phyloP scores from a whole-genome alignment of 2,888 invertebrate genomes.

The Cactoblastis cactorum region DNA sequence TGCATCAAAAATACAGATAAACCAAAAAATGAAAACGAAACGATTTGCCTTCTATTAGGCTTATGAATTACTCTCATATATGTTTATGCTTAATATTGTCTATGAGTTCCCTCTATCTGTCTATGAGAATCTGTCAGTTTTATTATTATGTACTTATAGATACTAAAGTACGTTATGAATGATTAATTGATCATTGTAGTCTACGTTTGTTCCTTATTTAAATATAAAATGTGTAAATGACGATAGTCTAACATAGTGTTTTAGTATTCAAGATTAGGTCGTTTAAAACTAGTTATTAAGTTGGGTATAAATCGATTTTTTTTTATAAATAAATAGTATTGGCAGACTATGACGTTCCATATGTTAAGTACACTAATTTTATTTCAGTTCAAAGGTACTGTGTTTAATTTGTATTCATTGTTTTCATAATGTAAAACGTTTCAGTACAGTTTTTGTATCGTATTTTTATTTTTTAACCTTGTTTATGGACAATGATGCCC shows the following conservation, averaged over 20 bases:
- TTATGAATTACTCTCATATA: no score
- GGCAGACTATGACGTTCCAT: constrained; percentile 38
- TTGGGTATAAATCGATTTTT: constrained; percentile 34
- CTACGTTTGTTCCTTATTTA: constrained; percentile 5
- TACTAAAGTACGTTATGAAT: neutral
- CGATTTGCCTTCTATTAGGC: no score
- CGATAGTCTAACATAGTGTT: constrained; percentile 28
- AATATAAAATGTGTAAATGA: constrained; percentile 13
- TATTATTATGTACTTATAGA: neutral
- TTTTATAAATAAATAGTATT: constrained; percentile 31
- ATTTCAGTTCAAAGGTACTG: constrained; percentile 38
- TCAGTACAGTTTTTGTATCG: constrained; percentile 23
- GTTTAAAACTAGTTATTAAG: constrained; percentile 45
- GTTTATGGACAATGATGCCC: constrained; percentile 23
- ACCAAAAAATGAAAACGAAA: no score
- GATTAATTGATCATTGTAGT: constrained; percentile 5
- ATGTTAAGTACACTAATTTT: constrained; percentile 37
- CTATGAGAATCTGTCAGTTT: neutral
- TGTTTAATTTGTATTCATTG: constrained; percentile 38
- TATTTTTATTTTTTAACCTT: constrained; percentile 27
- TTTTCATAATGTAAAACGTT: constrained; percentile 31
- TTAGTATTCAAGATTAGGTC: constrained; percentile 29
- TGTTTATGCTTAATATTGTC: no score
- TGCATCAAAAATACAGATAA: no score
- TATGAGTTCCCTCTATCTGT: neutral